Percentiles rank a stretch among this genome's conserved stretches.
Conservation (phyloP, 2,113 vertebrate genomes). For the Craseonycteris thonglongyai region DNA sequence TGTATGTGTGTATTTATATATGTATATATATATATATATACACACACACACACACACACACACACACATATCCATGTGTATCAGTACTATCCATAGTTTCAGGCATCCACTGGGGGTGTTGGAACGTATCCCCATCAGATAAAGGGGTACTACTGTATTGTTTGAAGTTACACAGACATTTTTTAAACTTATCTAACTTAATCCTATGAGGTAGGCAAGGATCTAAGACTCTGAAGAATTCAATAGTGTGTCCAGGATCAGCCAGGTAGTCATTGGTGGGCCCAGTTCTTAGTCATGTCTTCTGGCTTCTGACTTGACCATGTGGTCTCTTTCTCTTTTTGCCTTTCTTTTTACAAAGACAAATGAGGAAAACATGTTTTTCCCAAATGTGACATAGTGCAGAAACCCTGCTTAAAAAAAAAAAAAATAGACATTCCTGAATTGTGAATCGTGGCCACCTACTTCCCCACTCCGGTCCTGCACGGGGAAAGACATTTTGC, state of each 20-base stretch:
- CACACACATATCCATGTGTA: too few species aligned
- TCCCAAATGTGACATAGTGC: constrained; percentile 57
- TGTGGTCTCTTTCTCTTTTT: constrained; percentile 18
- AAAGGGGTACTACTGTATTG: neutral
- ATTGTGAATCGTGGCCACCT: neutral
- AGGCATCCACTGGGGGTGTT: neutral
- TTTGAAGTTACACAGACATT: neutral
- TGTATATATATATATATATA: too few species aligned
- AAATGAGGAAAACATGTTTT: constrained; percentile 66
- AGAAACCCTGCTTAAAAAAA: constrained; percentile 54
- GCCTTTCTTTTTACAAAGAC: constrained; percentile 48
- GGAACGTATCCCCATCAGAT: neutral
- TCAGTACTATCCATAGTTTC: too few species aligned
- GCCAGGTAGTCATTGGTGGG: neutral
- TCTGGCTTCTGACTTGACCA: constrained; percentile 13
- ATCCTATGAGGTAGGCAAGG: neutral
- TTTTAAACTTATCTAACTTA: neutral
- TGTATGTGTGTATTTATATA: too few species aligned
- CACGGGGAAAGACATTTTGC: neutral
- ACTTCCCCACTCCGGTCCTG: neutral
- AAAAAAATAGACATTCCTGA: constrained; percentile 25
- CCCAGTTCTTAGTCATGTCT: neutral
- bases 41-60: too few species aligned
- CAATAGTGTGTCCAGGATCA: neutral
- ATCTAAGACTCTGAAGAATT: neutral